Evolutionary conservation across 2,888 invertebrate genomes (phyloP).

Genomic region (Leptura quadrifasciata): DNA sequence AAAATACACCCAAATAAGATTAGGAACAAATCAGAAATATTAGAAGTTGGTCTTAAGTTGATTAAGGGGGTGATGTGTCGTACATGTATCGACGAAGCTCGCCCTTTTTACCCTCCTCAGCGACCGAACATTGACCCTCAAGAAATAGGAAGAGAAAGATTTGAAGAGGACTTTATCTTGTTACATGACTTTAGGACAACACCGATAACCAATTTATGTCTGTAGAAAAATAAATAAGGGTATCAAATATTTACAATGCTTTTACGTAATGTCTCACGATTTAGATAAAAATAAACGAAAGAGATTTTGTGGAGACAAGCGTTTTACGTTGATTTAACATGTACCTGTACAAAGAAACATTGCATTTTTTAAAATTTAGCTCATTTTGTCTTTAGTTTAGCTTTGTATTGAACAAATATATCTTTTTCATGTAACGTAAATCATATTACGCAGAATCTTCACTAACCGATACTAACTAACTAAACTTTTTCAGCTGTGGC

Average conservation of each 20-base stretch:
- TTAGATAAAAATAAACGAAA: conserved; percentile 9
- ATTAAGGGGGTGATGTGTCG: conserved; percentile 50
- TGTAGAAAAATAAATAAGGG: conserved; percentile 41
- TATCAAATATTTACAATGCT: conserved; percentile 36
- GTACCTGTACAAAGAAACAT: no score
- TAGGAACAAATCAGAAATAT: conserved; percentile 60
- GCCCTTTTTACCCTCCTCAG: conserved; percentile 18
- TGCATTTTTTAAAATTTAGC: no score
- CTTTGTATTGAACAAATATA: no score
- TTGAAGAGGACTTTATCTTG: conserved; percentile 43
- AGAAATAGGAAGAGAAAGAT: conserved; percentile 27
- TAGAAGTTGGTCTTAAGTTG: conserved; percentile 52
- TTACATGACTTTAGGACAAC: conserved; percentile 46
- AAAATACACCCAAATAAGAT: conserved; percentile 55
- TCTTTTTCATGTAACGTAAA: background rate
- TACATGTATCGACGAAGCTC: conserved; percentile 34
- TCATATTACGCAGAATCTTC: background rate
- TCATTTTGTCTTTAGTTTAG: no score
- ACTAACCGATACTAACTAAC: background rate
- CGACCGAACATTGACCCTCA: conserved; percentile 40
- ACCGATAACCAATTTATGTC: conserved; percentile 44
- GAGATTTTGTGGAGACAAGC: background rate
- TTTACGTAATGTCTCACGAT: conserved; percentile 11
- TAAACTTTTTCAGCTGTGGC: no score
- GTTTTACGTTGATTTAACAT: background rate